Evolutionary conservation across 2,797 vertebrate genomes (phyloP), one percentile per base, ranked within the genome.

Genomic region (Leptoclinus maculatus): DNA sequence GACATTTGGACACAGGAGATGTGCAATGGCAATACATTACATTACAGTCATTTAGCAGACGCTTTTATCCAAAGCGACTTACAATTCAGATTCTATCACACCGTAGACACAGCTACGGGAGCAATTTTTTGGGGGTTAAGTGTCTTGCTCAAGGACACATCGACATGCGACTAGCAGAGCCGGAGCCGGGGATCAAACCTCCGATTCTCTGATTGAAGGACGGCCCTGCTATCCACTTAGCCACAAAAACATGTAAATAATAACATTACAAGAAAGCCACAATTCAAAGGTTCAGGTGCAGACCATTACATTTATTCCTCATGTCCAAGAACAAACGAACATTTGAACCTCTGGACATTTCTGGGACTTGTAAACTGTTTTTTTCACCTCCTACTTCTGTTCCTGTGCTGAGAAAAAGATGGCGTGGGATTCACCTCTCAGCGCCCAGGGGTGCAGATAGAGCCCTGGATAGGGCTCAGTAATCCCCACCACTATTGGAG

Each of bases 401-500:
- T 87, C 69, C 71, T 66, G 58, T 51, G 83, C 86, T 93, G 91
- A 92, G 92, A 93, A 94, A 89, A 88, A 88, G 87, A 88, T 54
- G 54, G 76, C 70, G 87, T 69, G 79, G 87, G 91, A 94, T 94
- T 90, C 90, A 88, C 92, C 79, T 90, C 91, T 39, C 71, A 71
- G 80, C 70, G 94, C 94, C 94, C 90, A 92, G 89, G 91, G 95
- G 92, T 94, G 90, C 86, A 92, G 89, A 92, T 92, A 91, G 91
- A 95, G 93, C 94, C 92, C 90, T 74, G 92, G 93, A 94, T 90
- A 92, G 92, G 74, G 74, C 86, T 81, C 76, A 27, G 83, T 96
- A 96, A 96, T 95, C 95, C 94, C 87, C 91, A 89, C 89, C 88
- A 89, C 94, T 90, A 95, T 94, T 95, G 94, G 91, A 94, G 92